These are phyloP conservation scores for Chaetophractus vellerosus DNA, from an alignment of 2,797 vertebrate genomes.

Conservation along the genomic window DNA sequence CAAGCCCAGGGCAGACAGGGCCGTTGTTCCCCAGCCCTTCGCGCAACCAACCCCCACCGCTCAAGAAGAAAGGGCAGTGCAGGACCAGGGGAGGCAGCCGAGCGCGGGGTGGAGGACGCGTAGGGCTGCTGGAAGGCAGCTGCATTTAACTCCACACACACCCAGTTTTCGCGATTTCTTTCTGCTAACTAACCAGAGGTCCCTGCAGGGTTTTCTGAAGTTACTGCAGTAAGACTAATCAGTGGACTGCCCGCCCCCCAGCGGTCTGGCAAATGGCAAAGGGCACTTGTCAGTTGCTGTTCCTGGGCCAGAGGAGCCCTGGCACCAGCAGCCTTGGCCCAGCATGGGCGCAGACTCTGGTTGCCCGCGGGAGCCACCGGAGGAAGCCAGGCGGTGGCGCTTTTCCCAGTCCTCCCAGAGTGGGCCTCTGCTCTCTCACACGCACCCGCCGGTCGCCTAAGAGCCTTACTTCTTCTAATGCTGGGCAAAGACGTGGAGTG, in stretches of 20 bases:
- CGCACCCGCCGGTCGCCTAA: not conserved
- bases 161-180: not conserved
- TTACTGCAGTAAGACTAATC: not conserved
- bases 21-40: slow-evolving; percentile 88
- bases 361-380: not conserved
- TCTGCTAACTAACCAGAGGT: not conserved
- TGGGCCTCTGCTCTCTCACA: not conserved
- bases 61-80: not conserved
- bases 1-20: slow-evolving; percentile 88
- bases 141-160: not conserved
- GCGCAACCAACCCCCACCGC: not conserved
- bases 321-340: not conserved
- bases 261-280: slow-evolving; percentile 13
- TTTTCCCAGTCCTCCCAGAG: not conserved
- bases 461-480: not conserved
- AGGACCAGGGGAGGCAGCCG: not conserved
- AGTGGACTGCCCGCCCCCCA: not conserved
- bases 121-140: not conserved
- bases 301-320: not conserved
- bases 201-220: not conserved
- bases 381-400: not conserved
- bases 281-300: not conserved
- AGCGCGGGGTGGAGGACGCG: not conserved
- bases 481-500: not conserved
- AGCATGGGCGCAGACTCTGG: accelerated